These are phyloP conservation scores for Thripadectes ignobilis DNA, from an alignment of 2,797 vertebrate genomes.

Conservation along the genomic window DNA sequence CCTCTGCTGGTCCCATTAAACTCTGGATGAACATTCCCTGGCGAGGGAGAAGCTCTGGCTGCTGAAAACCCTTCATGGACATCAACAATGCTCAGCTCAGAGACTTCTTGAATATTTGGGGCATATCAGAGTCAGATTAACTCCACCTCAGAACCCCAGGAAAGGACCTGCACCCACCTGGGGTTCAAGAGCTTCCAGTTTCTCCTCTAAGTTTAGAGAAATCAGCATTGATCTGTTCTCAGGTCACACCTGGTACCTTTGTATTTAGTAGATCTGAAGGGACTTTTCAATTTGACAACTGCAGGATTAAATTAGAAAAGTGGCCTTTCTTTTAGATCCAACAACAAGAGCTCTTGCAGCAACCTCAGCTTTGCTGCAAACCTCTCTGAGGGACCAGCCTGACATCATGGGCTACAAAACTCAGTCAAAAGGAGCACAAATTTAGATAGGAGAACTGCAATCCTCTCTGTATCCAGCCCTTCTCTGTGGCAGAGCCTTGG, in stretches of 20 bases:
- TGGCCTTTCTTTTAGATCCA: background rate
- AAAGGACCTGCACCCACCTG: background rate
- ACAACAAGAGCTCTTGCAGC: background rate
- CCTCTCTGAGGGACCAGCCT: background rate
- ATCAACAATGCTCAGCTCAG: background rate
- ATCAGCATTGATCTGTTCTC: background rate
- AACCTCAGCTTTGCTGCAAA: background rate
- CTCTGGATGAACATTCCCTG: background rate
- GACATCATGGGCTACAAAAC: rapidly evolving
- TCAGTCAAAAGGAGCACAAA: background rate
- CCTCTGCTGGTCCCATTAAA: background rate
- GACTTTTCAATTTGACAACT: background rate
- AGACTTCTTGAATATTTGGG: background rate
- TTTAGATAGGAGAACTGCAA: background rate
- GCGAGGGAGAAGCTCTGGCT: background rate
- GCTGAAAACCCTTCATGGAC: background rate
- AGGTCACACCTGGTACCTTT: background rate
- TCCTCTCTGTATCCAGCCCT: background rate
- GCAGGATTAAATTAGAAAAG: background rate
- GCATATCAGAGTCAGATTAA: background rate
- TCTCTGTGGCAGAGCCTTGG: background rate
- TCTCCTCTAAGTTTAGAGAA: background rate
- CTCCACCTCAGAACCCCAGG: background rate
- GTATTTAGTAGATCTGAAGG: background rate
- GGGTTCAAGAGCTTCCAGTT: background rate